These are phyloP conservation scores for Enteromius treurensis DNA, from an alignment of 2,797 vertebrate genomes.

Conservation along the genomic window DNA sequence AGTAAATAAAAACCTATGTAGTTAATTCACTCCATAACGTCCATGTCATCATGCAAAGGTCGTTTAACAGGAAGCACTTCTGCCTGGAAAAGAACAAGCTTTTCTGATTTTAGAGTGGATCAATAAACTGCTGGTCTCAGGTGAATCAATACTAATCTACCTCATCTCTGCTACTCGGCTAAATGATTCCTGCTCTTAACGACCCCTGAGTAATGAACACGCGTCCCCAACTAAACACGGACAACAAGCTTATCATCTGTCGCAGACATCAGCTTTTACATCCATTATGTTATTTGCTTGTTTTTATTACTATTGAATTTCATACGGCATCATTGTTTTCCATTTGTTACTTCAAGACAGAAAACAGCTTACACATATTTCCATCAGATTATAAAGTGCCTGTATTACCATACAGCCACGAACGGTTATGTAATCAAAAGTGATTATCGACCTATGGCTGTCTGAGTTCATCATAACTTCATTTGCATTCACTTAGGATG, in stretches of 20 bases:
- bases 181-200: constrained; percentile 24
- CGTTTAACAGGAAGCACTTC: constrained; percentile 29
- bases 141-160: constrained; percentile 55
- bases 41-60: constrained; percentile 12
- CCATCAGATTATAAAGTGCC: not conserved
- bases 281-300: not conserved
- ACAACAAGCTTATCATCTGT: not conserved
- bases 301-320: not conserved
- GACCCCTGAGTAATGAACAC: constrained; percentile 32
- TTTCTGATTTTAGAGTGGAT: constrained; percentile 51
- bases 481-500: not conserved
- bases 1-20: not conserved
- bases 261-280: not conserved
- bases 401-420: not conserved
- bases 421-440: not conserved
- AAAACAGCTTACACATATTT: not conserved
- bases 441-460: not conserved
- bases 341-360: not conserved
- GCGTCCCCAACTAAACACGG: not conserved
- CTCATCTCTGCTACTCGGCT: constrained; percentile 18
- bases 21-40: not conserved
- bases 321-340: not conserved
- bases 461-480: not conserved
- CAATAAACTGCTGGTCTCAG: constrained; percentile 51
- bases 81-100: constrained; percentile 16